Evolutionary conservation across 2,888 invertebrate genomes (phyloP).

Genomic region (Mythimna lalbum): DNA sequence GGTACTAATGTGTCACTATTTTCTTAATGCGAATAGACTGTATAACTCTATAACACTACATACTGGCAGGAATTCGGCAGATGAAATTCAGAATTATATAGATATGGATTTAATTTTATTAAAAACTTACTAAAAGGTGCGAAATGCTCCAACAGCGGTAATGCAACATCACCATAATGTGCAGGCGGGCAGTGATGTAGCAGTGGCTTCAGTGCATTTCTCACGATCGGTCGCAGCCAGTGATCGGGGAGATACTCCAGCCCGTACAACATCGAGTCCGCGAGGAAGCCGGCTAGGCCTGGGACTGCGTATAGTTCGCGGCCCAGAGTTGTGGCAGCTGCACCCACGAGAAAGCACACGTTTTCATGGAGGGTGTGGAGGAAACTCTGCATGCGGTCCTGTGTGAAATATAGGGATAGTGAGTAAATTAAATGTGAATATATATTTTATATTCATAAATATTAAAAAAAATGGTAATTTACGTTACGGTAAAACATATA

Average conservation of each 20-base stretch:
- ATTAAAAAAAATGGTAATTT: no score
- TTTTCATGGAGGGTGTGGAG: slow-evolving; percentile 94
- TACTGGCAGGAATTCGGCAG: no score
- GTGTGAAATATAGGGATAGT: no score
- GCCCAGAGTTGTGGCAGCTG: slow-evolving; percentile 95
- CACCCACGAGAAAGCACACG: slow-evolving; percentile 91
- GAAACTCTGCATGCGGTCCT: slow-evolving; percentile 96
- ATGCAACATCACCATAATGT: slow-evolving; percentile 93
- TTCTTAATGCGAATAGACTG: no score
- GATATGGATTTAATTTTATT: no score
- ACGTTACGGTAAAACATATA: no score
- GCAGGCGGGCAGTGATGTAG: slow-evolving; percentile 96
- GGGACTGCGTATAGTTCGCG: slow-evolving; percentile 96
- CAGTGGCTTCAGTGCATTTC: slow-evolving; percentile 96
- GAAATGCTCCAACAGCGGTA: slow-evolving; percentile 95
- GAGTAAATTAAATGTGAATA: no score
- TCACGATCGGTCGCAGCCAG: slow-evolving; percentile 95
- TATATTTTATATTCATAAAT: no score
- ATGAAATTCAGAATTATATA: no score
- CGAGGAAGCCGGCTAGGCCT: slow-evolving; percentile 94
- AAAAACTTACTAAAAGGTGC: slow-evolving; percentile 94
- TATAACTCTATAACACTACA: no score
- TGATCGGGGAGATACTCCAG: slow-evolving; percentile 95
- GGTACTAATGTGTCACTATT: no score
- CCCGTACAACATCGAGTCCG: slow-evolving; percentile 93